Evolutionary conservation across 2,797 vertebrate genomes (phyloP).

Genomic region (Gambelia wislizenii): DNA sequence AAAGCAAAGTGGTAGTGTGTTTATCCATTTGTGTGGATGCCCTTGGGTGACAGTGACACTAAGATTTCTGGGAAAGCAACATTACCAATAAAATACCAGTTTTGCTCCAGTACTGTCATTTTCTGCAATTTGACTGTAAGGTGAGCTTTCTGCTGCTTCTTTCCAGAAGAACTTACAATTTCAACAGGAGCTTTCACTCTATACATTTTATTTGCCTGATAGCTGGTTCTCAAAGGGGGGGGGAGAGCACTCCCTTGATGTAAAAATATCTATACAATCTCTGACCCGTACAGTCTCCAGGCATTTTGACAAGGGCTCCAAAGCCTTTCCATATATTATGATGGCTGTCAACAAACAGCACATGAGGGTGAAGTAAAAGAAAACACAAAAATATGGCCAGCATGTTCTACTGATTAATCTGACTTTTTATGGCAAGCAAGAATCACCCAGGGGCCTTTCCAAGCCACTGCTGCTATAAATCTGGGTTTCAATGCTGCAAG

Average conservation of each 20-base stretch:
- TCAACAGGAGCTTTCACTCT: not conserved
- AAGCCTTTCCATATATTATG: slow-evolving; percentile 4
- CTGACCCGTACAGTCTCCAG: slow-evolving; percentile 33
- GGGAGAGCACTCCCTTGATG: slow-evolving; percentile 33
- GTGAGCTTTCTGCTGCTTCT: no score
- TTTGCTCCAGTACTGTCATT: slow-evolving; percentile 22
- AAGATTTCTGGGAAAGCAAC: slow-evolving; percentile 21
- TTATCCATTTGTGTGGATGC: not conserved
- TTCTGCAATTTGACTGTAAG: slow-evolving; percentile 4
- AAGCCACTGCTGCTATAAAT: slow-evolving; percentile 55
- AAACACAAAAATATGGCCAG: slow-evolving; percentile 47
- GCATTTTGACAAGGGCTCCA: slow-evolving; percentile 44
- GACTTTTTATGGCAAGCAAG: slow-evolving; percentile 52
- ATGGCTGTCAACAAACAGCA: slow-evolving; percentile 43
- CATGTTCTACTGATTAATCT: slow-evolving; percentile 48
- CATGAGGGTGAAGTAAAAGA: slow-evolving; percentile 45
- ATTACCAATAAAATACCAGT: slow-evolving; percentile 22
- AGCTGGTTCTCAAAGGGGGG: not conserved
- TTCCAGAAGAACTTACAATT: not conserved
- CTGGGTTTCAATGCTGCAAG: slow-evolving; percentile 51
- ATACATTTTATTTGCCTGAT: not conserved
- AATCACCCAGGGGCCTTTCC: slow-evolving; percentile 48
- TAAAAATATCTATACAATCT: slow-evolving; percentile 19
- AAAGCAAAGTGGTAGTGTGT: not conserved
- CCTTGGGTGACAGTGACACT: not conserved